Conservation (phyloP, 1,140 invertebrate genomes). For the Danaus melanippus region DNA sequence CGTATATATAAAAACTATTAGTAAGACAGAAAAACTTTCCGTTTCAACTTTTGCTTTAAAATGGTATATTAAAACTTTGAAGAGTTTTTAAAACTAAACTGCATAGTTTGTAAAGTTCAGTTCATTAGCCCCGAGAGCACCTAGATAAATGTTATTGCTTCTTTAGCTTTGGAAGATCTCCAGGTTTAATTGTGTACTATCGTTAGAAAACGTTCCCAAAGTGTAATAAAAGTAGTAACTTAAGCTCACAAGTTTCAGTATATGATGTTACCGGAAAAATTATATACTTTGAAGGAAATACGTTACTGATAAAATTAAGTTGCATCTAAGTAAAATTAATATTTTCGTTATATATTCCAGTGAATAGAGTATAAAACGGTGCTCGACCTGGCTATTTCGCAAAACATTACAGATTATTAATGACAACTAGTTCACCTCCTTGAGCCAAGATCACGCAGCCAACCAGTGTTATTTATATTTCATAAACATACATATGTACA, state of each 20-base stretch:
- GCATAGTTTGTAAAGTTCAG: conserved; percentile 8
- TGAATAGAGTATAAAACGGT: not conserved
- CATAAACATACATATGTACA: too few relatives aligned
- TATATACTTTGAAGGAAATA: too few relatives aligned
- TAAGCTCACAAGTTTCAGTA: too few relatives aligned
- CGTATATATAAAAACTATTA: too few relatives aligned
- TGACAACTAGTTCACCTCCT: conserved; percentile 26
- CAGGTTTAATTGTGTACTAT: conserved; percentile 12
- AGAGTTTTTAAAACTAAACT: conserved; percentile 2
- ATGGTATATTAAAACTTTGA: not conserved
- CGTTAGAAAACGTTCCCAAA: conserved; percentile 10
- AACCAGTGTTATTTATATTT: not conserved
- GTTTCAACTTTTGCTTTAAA: too few relatives aligned
- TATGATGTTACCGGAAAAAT: too few relatives aligned
- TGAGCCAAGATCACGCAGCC: conserved; percentile 15
- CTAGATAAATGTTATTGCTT: conserved; percentile 25
- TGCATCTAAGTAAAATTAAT: not conserved
- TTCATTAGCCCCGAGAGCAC: conserved; percentile 21
- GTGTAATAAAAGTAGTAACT: conserved; percentile 6
- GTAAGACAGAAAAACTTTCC: too few relatives aligned
- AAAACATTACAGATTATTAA: conserved; percentile 11
- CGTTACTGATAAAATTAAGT: too few relatives aligned
- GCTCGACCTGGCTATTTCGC: conserved; percentile 9
- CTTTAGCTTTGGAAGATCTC: conserved; percentile 18
- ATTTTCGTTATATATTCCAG: not conserved